phyloP scores from a whole-genome alignment of 2,113 vertebrate genomes.

The Rhagologus leucostigma region DNA sequence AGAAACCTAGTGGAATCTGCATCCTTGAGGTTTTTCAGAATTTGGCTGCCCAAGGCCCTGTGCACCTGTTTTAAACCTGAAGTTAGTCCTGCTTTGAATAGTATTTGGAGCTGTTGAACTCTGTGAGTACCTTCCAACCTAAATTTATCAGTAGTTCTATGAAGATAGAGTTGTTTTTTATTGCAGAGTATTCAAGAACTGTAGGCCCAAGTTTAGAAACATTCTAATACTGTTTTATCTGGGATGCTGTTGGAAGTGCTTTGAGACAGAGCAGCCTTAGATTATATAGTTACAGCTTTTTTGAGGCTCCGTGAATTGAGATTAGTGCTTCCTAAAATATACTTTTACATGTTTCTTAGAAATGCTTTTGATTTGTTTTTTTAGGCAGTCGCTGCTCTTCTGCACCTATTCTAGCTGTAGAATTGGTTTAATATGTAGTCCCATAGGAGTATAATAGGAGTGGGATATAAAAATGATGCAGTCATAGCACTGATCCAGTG shows the following conservation, averaged over 20 bases:
- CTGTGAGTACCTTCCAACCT: neutral
- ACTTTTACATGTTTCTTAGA: neutral
- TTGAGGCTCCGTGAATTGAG: neutral
- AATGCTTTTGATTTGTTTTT: neutral
- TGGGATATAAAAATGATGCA: neutral
- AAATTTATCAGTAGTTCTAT: neutral
- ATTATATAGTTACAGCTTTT: neutral
- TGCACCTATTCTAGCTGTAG: neutral
- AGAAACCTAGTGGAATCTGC: neutral
- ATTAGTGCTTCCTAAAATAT: neutral
- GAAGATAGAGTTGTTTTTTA: neutral
- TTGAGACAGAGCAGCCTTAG: neutral
- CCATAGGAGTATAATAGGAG: neutral
- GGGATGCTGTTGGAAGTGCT: neutral
- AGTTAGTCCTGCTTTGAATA: neutral
- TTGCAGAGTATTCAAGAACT: neutral
- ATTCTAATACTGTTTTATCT: neutral
- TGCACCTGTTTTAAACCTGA: neutral
- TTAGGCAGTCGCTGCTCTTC: neutral
- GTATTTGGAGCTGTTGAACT: neutral
- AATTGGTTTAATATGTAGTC: neutral
- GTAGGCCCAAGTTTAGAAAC: neutral
- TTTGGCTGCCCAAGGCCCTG: neutral
- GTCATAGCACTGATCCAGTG: neutral
- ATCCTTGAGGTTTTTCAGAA: neutral